Evolutionary conservation across 2,888 invertebrate species (phyloP).

Genomic region (Trachelus troglodyta): DNA sequence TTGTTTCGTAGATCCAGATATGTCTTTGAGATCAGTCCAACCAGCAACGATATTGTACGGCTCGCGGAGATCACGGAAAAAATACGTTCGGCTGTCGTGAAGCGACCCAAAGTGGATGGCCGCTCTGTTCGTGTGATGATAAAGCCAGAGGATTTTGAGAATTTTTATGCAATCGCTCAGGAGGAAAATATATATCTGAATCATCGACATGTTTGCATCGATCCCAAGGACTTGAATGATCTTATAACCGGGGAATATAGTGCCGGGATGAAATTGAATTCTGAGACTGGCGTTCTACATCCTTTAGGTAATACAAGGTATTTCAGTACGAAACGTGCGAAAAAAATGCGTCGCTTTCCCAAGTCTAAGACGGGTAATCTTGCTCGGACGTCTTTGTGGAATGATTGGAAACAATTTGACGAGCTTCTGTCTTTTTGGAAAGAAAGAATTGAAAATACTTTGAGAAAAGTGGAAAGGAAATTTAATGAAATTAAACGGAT

Average conservation of each 20-base stretch:
- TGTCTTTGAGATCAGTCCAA: conserved; percentile 18
- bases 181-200: conserved; percentile 15
- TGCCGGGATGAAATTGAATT: background rate
- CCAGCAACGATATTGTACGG: conserved; percentile 13
- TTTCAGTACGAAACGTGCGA: background rate
- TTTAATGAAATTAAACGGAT: background rate
- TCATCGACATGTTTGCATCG: conserved; percentile 15
- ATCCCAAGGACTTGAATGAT: conserved; percentile 1
- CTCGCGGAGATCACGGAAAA: conserved; percentile 16
- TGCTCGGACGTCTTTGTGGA: background rate
- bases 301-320: background rate
- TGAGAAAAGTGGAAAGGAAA: background rate
- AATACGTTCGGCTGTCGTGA: conserved; percentile 18
- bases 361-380: background rate
- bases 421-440: background rate
- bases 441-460: background rate
- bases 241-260: background rate
- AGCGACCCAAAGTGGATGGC: conserved; percentile 7
- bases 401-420: background rate
- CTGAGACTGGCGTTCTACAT: background rate
- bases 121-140: conserved; percentile 14
- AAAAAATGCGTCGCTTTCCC: background rate
- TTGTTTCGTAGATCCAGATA: conserved; percentile 22
- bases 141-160: conserved; percentile 21
- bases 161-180: conserved; percentile 13